Base-by-base conservation (phyloP, 2,113 vertebrate genomes). In the Perca flavescens region DNA sequence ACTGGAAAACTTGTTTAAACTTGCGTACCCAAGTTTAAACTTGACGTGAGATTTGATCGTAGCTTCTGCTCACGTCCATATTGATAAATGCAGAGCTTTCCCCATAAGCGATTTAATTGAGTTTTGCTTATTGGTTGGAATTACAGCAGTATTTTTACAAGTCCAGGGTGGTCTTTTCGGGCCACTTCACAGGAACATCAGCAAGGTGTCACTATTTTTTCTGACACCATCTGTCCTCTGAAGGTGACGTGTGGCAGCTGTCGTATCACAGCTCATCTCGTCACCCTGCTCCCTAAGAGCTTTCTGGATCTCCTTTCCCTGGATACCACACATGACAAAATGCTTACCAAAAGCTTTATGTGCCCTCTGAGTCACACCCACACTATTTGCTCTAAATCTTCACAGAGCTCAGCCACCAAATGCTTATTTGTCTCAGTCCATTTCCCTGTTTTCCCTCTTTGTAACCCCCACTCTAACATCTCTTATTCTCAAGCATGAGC, bases 191-290 rank as follows among this genome's bases (percentile, higher is more conserved):
- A 66, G 63, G 63, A 86, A 52, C 70, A 81, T 84, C 58, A 70
- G 66, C 25, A 52, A 62, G 28, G 64, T 73, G 79, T 70, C 66
- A 56, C 63, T 7, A 25, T 77, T 76, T 86, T 75, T 61, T 67
- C 74, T 77, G 28, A 74, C 75, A 76, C 34, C 10, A 7, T 46
- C 60, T 63, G 79, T 80, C 66, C 72, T 89, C 72, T 88, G 57
- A 92, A 89, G 86, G 88, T 86, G 86, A 89, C 64, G 74, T 64
- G 54, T 64, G 77, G 86, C 86, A 89, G 82, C 74, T 84, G 84
- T 82, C 17, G 25, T 60, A 63, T 84, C 74, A 80, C 74, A 57
- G 62, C 82, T 83, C 77, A 86, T 84, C 80, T 86, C 25, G 72
- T 74, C 86, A 79, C 72, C 52, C 70, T 22, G 46, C 54, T 74